phyloP scores from a whole-genome alignment of 2,888 invertebrate genomes.

The Bedellia somnulentella region DNA sequence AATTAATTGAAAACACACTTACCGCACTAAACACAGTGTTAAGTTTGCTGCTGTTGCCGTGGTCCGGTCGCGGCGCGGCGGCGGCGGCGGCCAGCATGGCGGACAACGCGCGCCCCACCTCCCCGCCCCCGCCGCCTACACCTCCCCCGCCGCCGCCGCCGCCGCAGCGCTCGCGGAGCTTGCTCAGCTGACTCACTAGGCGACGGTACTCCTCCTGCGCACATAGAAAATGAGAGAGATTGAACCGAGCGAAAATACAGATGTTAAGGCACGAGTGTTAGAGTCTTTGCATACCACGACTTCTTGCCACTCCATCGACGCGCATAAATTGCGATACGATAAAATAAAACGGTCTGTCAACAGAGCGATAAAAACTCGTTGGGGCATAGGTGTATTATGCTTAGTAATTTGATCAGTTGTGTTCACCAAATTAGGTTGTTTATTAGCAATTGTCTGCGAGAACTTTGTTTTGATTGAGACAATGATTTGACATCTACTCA shows the following conservation, averaged over 20 bases:
- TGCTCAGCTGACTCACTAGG: constrained; percentile 76
- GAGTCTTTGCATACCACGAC: too few relatives aligned
- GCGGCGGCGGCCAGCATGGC: constrained; percentile 83
- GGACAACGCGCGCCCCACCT: constrained; percentile 71
- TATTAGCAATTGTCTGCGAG: too few relatives aligned
- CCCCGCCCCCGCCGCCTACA: constrained; percentile 73
- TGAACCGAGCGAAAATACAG: constrained; percentile 2
- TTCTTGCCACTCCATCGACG: too few relatives aligned
- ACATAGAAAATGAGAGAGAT: not conserved
- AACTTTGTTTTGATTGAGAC: too few relatives aligned
- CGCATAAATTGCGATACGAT: too few relatives aligned
- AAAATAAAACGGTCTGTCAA: too few relatives aligned
- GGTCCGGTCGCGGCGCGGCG: constrained; percentile 54
- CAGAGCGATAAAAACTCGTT: too few relatives aligned
- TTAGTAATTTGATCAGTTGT: too few relatives aligned
- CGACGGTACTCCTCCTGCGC: constrained; percentile 79
- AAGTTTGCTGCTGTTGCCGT: constrained; percentile 44
- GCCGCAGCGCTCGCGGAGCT: constrained; percentile 76
- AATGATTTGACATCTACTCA: not conserved
- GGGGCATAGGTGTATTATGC: too few relatives aligned
- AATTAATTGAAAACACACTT: too few relatives aligned
- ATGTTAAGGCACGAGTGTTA: too few relatives aligned
- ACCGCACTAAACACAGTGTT: constrained; percentile 57
- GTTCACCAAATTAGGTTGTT: too few relatives aligned
- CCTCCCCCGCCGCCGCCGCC: constrained; percentile 75